phyloP scores from a whole-genome alignment of 2,113 vertebrate species.

The Poecilia latipinna region DNA sequence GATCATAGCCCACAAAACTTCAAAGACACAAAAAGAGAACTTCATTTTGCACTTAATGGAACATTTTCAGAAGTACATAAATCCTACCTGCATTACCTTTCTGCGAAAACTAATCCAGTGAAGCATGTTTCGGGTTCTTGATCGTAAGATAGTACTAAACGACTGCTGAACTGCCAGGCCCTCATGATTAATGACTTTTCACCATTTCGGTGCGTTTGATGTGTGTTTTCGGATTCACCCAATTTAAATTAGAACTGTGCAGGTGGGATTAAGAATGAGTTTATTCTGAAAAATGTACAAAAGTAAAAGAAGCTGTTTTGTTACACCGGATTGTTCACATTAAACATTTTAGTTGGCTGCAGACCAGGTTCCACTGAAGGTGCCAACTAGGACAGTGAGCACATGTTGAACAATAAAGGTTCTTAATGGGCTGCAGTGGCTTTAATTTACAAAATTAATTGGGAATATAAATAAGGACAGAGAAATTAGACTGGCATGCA shows the following conservation, averaged over 20 bases:
- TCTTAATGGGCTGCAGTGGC: neutral
- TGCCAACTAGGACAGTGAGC: neutral
- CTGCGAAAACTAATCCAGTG: slow-evolving; percentile 5
- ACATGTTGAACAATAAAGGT: neutral
- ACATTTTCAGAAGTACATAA: slow-evolving; percentile 39
- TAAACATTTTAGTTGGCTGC: neutral
- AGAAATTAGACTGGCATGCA: neutral
- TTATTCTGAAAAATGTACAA: neutral
- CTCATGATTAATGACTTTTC: slow-evolving; percentile 11
- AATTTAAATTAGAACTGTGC: neutral
- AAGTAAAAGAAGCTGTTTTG: neutral
- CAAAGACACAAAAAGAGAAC: slow-evolving; percentile 59
- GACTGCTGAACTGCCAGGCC: neutral
- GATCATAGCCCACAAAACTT: slow-evolving; percentile 56
- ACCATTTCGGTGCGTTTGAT: neutral
- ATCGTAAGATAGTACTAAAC: slow-evolving; percentile 30
- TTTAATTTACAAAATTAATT: too few species aligned
- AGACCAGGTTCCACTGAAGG: neutral
- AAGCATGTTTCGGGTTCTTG: slow-evolving; percentile 11
- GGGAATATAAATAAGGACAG: neutral
- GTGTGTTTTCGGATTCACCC: neutral
- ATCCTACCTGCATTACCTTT: slow-evolving; percentile 24
- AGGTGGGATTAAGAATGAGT: neutral
- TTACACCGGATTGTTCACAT: neutral
- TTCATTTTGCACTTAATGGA: slow-evolving; percentile 51